Evolutionary conservation across 2,888 invertebrate species (phyloP).

Genomic region (Tenthredo notha): DNA sequence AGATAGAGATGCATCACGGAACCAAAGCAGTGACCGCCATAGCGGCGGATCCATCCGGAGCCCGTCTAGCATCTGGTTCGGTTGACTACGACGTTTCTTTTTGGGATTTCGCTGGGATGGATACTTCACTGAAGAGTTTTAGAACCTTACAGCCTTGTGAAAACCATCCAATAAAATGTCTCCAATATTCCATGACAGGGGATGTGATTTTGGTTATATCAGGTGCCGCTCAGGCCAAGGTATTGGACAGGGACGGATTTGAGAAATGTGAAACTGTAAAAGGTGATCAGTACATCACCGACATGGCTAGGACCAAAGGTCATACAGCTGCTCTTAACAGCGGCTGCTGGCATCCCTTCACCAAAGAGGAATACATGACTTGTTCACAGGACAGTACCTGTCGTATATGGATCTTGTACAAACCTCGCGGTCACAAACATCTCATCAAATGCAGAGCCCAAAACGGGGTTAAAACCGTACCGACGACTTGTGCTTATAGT

Average conservation of each 20-base stretch:
- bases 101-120: conserved; percentile 99
- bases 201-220: conserved; percentile 96
- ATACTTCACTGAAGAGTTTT: conserved; percentile 93
- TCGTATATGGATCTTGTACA: conserved; percentile 93
- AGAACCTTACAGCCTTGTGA: conserved; percentile 97
- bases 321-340: conserved; percentile 95
- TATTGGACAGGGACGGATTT: conserved; percentile 96
- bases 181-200: conserved; percentile 96
- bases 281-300: conserved; percentile 97
- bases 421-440: conserved; percentile 88
- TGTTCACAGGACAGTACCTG: conserved; percentile 96
- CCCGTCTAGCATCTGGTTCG: conserved; percentile 93
- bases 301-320: conserved; percentile 96
- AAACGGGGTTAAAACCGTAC: conserved; percentile 92
- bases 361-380: conserved; percentile 95
- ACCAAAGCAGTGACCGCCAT: conserved; percentile 93
- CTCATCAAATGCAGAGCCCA: conserved; percentile 93
- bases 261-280: conserved; percentile 96
- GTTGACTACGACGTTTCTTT: conserved; percentile 97
- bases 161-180: conserved; percentile 93
- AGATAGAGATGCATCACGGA: conserved; percentile 94
- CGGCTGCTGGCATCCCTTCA: conserved; percentile 95
- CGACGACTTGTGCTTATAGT: conserved; percentile 91
- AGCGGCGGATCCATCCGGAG: conserved; percentile 96
- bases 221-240: conserved; percentile 95